phyloP scores from a whole-genome alignment of 1,140 invertebrate species.

The Halesus radiatus region DNA sequence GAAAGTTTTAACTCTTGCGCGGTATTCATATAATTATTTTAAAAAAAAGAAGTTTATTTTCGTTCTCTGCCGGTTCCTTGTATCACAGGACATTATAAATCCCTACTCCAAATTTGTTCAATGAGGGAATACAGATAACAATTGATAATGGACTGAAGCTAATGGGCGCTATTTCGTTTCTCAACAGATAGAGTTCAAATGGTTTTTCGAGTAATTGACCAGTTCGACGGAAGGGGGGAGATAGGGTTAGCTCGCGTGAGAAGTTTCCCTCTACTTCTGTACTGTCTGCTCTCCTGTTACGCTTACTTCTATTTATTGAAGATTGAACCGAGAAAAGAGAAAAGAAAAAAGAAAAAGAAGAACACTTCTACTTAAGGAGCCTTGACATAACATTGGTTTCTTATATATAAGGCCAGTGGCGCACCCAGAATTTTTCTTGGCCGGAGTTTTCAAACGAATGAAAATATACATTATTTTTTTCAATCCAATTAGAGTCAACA shows the following conservation, averaged over 20 bases:
- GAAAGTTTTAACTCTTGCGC: too few species aligned
- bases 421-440: too few species aligned
- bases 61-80: too few species aligned
- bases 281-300: background rate
- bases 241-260: constrained; percentile 24
- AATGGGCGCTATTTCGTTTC: constrained; percentile 32
- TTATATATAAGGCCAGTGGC: too few species aligned
- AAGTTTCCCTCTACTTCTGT: background rate
- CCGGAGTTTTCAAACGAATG: too few species aligned
- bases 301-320: constrained; percentile 10
- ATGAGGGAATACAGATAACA: constrained; percentile 25
- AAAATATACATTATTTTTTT: too few species aligned
- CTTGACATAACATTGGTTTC: too few species aligned
- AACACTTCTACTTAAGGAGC: too few species aligned
- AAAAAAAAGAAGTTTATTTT: too few species aligned
- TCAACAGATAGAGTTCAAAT: constrained; percentile 23
- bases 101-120: background rate
- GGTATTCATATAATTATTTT: too few species aligned
- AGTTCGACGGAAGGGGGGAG: constrained; percentile 14
- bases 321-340: background rate
- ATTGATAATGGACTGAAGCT: constrained; percentile 11
- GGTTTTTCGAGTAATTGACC: constrained; percentile 39
- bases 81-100: too few species aligned
- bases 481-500: too few species aligned
- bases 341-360: background rate